phyloP scores from a whole-genome alignment of 2,888 invertebrate genomes.

The Stenichneumon culpator region DNA sequence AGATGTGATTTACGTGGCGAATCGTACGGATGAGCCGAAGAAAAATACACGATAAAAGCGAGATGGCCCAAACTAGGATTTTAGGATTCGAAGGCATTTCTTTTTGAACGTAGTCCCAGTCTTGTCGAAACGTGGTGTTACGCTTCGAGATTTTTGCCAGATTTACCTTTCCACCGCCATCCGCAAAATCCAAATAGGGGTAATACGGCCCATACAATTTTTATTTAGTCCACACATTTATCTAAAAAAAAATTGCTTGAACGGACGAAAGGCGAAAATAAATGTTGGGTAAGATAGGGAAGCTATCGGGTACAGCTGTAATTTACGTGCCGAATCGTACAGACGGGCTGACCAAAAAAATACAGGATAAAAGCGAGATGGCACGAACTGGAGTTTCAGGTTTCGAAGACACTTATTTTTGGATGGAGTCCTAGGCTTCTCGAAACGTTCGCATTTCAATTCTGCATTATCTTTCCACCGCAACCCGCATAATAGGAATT shows the following conservation, averaged over 20 bases:
- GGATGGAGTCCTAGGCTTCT: not conserved
- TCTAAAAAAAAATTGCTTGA: not conserved
- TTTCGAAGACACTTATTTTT: slow-evolving; percentile 14
- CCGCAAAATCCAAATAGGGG: too few relatives aligned
- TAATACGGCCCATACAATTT: too few relatives aligned
- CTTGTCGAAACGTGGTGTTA: not conserved
- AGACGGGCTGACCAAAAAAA: slow-evolving; percentile 2
- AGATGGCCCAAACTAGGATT: not conserved
- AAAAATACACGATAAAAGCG: slow-evolving; percentile 27
- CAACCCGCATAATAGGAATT: not conserved
- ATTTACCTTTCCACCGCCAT: not conserved
- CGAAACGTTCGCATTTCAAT: too few relatives aligned
- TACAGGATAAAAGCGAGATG: slow-evolving; percentile 28
- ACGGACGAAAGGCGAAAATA: too few relatives aligned
- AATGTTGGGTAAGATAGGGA: too few relatives aligned
- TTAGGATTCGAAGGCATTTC: not conserved
- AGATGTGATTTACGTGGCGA: too few relatives aligned
- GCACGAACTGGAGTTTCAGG: not conserved
- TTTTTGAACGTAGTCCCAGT: slow-evolving; percentile 6
- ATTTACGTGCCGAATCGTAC: too few relatives aligned
- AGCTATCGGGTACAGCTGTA: too few relatives aligned
- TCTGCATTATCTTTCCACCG: not conserved
- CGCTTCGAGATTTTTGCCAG: not conserved
- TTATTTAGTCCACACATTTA: not conserved
- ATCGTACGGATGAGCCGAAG: not conserved